Conservation (phyloP, 1,140 invertebrate species). For the Drosophila nasuta region DNA sequence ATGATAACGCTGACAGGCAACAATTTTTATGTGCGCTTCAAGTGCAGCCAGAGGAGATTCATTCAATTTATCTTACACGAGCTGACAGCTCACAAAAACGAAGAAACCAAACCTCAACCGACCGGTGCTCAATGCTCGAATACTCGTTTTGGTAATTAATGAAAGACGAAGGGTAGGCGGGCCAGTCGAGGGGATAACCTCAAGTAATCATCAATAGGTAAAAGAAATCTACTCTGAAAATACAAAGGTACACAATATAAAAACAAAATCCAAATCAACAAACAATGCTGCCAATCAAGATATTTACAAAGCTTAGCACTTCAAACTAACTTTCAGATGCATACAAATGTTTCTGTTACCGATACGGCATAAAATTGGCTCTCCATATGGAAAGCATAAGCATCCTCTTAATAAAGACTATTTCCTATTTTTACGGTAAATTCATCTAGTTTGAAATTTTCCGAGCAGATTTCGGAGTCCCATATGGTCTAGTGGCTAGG, state of each 20-base stretch:
- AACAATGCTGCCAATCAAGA: conserved; percentile 43
- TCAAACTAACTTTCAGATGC: conserved; percentile 18
- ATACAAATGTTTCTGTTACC: not conserved
- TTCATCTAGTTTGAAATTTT: not conserved
- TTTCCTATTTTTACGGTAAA: not conserved
- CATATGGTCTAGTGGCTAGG: conserved; percentile 92
- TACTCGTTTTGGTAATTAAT: conserved; percentile 75
- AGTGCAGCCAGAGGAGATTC: conserved; percentile 68
- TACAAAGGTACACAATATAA: conserved; percentile 28
- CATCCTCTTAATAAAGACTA: not conserved
- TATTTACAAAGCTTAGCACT: conserved; percentile 41
- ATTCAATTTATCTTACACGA: conserved; percentile 77
- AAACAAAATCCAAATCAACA: conserved; percentile 18
- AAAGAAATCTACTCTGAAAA: conserved; percentile 46
- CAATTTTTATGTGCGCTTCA: conserved; percentile 81
- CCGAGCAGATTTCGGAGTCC: conserved; percentile 59
- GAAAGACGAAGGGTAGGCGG: conserved; percentile 46
- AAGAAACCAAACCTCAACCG: conserved; percentile 42
- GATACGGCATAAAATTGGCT: not conserved
- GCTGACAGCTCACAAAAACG: conserved; percentile 37
- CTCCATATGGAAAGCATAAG: not conserved
- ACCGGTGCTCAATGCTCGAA: conserved; percentile 47
- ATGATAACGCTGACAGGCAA: conserved; percentile 67
- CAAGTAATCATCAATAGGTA: conserved; percentile 57
- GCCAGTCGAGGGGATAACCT: conserved; percentile 28